Evolutionary conservation across 2,888 invertebrate genomes (phyloP), one percentile per base, ranked within the genome.

Genomic region (Troides oblongomaculatus): DNA sequence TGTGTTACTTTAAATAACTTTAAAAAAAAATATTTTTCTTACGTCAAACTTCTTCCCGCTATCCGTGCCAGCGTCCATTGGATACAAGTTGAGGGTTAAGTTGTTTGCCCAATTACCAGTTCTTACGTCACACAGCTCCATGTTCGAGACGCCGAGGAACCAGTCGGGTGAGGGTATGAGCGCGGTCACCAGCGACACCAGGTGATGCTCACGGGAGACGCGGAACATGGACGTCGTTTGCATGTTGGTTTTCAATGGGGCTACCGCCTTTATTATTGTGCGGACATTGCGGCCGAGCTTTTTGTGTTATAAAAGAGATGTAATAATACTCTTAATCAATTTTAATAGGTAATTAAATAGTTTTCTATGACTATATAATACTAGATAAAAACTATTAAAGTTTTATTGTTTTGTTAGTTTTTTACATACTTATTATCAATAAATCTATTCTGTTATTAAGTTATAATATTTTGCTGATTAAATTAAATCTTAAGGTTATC

Each of bases 11-110:
- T 30, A 30, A 30, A 30, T 30, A 30, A 39, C 23, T 36, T 59
- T 1, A 64, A 30, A 66, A 43, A 53, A 59, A 17, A 61, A 64
- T 62, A 21, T 18, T 36, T 50, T 57, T 18, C 84, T 88, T 83
- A 97, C 97, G 94, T 96, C 96, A 82, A 99, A 99, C 10, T 96
- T 95, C 30, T 97, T 94, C 0, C 99, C 99, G 79, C 95, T 95
- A 80, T 99, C 99, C 0, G 98, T 99, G 0, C 99, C 99, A 61
- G 98, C 98, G 88, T 99, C 99, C 90, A 97, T 97, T 0, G 99
- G 99, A 81, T 96, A 97, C 18, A 99, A 92, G 88, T 99, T 97
- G 56, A 99, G 93, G 6, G 94, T 94, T 70, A 96, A 90, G 69
- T 95, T 94, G 62, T 96, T 95, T 6, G 96, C 93, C 99, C 99